phyloP scores from a whole-genome alignment of 2,113 vertebrate species.

The Siniperca chuatsi region DNA sequence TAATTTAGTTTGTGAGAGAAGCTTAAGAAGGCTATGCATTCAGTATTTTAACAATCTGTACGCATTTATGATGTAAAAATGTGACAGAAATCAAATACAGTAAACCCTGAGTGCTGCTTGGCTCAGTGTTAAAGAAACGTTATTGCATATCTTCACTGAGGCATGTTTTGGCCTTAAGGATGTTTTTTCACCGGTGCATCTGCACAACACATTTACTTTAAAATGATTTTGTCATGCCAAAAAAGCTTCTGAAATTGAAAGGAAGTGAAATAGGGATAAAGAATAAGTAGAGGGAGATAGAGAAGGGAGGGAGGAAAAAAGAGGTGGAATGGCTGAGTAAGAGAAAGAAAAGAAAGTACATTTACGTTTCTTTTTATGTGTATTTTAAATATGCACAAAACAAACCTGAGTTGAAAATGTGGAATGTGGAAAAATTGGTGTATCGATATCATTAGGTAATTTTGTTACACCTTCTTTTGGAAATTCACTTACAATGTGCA shows the following conservation, averaged over 20 bases:
- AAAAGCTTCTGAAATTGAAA: neutral
- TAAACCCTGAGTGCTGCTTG: neutral
- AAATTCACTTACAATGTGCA: neutral
- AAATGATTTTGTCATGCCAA: neutral
- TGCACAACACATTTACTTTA: slow-evolving; percentile 12
- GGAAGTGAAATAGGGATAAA: no score
- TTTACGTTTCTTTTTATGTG: neutral
- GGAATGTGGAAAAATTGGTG: neutral
- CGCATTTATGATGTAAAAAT: neutral
- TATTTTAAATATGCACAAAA: neutral
- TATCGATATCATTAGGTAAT: slow-evolving; percentile 2
- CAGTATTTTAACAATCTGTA: neutral
- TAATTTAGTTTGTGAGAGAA: neutral
- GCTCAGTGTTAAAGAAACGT: neutral
- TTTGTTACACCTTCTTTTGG: neutral
- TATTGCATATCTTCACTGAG: neutral
- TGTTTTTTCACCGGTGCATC: slow-evolving; percentile 30
- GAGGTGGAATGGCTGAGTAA: neutral
- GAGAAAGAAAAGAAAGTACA: no score
- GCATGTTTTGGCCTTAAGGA: slow-evolving; percentile 28
- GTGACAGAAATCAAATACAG: neutral
- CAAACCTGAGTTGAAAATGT: neutral
- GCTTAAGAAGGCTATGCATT: neutral
- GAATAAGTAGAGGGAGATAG: no score
- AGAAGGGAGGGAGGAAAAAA: neutral